phyloP scores from a whole-genome alignment of 2,888 invertebrate species.

The Drosophila monieri region DNA sequence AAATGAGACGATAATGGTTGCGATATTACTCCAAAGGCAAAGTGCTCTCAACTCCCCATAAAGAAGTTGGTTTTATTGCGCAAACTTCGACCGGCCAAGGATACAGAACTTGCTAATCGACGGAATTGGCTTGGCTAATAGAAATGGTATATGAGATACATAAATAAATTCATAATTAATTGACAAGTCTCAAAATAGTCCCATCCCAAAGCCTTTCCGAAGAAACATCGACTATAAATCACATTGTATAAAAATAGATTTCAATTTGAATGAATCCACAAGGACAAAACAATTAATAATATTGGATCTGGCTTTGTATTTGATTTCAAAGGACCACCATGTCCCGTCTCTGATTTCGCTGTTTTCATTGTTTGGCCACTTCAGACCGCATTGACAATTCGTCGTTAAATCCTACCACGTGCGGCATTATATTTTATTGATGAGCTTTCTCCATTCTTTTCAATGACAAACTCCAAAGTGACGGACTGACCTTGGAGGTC shows the following conservation, averaged over 20 bases:
- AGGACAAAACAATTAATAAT: conserved; percentile 64
- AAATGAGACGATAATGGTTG: conserved; percentile 70
- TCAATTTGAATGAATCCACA: conserved; percentile 30
- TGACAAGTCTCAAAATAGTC: not conserved
- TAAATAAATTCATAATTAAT: conserved; percentile 1
- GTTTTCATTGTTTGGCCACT: conserved; percentile 47
- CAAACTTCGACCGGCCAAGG: conserved; percentile 26
- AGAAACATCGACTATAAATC: conserved; percentile 12
- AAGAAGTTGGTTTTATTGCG: conserved; percentile 40
- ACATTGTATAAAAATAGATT: conserved; percentile 41
- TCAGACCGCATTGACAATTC: conserved; percentile 46
- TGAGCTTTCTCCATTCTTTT: conserved; percentile 48
- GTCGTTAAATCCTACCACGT: conserved; percentile 50
- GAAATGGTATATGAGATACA: conserved; percentile 12
- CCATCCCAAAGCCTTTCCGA: not conserved
- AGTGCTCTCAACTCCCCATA: conserved; percentile 38
- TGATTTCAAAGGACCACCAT: conserved; percentile 54
- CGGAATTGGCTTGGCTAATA: conserved; percentile 26
- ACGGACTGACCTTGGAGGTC: conserved; percentile 33
- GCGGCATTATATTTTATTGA: conserved; percentile 60
- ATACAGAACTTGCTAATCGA: conserved; percentile 27
- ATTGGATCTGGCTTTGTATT: conserved; percentile 63
- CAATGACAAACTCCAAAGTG: conserved; percentile 35
- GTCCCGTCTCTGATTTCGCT: not conserved
- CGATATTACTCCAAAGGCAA: conserved; percentile 57